Base-by-base conservation (phyloP, 2,797 vertebrate species). In the Gymnodraco acuticeps region DNA sequence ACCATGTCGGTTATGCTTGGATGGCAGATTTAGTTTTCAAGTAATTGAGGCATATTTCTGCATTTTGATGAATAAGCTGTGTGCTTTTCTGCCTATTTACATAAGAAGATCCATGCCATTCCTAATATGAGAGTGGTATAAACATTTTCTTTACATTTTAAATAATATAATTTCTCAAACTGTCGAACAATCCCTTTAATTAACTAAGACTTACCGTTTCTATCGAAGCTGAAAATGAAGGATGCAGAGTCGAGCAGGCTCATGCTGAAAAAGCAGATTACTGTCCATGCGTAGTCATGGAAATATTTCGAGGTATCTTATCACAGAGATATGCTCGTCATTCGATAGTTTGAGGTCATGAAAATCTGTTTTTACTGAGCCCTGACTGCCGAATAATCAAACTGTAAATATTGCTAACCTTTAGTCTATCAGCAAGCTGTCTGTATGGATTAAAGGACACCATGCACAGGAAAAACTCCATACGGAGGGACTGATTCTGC, bases 341-440 rank as follows among this genome's bases (percentile, higher is more conserved):
- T 71, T 65, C 15, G 45, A 46, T 64, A 59, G 15, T 17, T 65
- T 61, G 41, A 48, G 42, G 23, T 51, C 23, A 20, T 68, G 71
- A 41, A 73, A 85, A 64, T 80, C 59, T 47, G 58, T 42, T 78
- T 75, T 75, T 69, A 73, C 19, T 70, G 61, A 81, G 54, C 70
- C 70, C 2, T 43, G 10, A 68, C 45, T 58, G 70, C 59, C 75
- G 65, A 66, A 63, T 61, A 71, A 68, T 65, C 53, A 54, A 68
- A 67, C 31, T 62, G 46, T 16, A 81, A 81, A 77, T 63, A 55
- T 75, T 20, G 19, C 31, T 48, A 54, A 62, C 14, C 55, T 73
- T 54, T 42, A 33, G 3, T 51, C 17, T 46, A 48, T 82, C 65
- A 27, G 71, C 47, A 52, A 51, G 59, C 27, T 23, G 14, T 73